Base-by-base conservation (phyloP, 2,797 vertebrate genomes). In the Tachyglossus aculeatus region DNA sequence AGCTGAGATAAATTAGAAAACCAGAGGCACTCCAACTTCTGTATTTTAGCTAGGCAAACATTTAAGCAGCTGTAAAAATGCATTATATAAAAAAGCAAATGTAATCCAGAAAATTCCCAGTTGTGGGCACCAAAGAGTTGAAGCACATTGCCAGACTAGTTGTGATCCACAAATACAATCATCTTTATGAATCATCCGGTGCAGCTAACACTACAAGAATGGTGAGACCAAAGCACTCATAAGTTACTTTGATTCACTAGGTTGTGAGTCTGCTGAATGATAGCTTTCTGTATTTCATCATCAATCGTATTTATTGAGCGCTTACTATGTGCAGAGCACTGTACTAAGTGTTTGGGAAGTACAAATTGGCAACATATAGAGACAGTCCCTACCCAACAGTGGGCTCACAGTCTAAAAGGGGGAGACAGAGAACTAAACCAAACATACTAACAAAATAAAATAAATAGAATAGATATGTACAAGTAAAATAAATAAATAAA, bases 241-340 rank as follows among this genome's bases (percentile, higher is more conserved):
- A 66, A 74, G 62, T 84, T 59, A 13, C 24, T 54, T 63, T 70
- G 51, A 33, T 85, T 85, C 81, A 69, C 15, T 40, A 71, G 36
- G 12, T 44, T 74, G 5, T 54, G 44, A 55, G 44, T 37, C 50
- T 29, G 61, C 53, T 38, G 60, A 69, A 80, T 41, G 21, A 43
- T 32, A 63, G 36, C 51, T 73, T 53, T 64, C 41, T 63, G 1
- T 60, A 44, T 60, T 51, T 66, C 33, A n/a, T n/a, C n/a, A n/a
- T n/a, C n/a, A n/a, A n/a, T n/a, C n/a, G n/a, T n/a, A n/a, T n/a
- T n/a, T n/a, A n/a, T n/a, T n/a, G n/a, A n/a, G n/a, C n/a, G n/a
- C n/a, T n/a, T n/a, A n/a, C n/a, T n/a, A n/a, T n/a, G n/a, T n/a
- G n/a, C n/a, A n/a, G n/a, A n/a, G n/a, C n/a, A n/a, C n/a, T n/a